Percentiles rank a stretch among this genome's conserved stretches.
phyloP scores from a whole-genome alignment of 2,797 vertebrate species.

The Mionectes olivaceus region DNA sequence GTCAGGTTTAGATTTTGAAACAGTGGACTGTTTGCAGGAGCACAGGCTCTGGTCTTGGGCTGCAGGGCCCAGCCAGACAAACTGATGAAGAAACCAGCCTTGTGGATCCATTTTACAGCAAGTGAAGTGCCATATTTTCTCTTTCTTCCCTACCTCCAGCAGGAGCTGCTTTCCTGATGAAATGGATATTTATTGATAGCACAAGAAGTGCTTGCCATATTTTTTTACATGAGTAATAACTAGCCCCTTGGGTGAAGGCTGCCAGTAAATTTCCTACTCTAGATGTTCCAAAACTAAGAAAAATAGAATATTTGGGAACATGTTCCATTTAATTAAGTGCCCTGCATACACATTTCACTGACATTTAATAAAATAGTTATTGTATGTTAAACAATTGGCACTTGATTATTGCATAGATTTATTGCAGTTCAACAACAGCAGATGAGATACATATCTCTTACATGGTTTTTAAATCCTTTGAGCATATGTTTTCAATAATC shows the following conservation, averaged over 20 bases:
- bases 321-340: constrained; percentile 45
- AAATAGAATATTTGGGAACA: constrained; percentile 43
- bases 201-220: constrained; percentile 25
- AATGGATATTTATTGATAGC: constrained; percentile 48
- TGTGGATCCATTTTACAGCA: not conserved
- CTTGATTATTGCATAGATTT: constrained; percentile 59
- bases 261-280: constrained; percentile 39
- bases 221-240: constrained; percentile 45
- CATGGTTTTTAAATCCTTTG: constrained; percentile 44
- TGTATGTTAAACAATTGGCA: constrained; percentile 64
- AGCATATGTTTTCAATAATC: constrained; percentile 64
- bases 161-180: constrained; percentile 15
- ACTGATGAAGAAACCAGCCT: constrained; percentile 1
- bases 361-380: constrained; percentile 61
- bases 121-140: not conserved
- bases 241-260: constrained; percentile 6
- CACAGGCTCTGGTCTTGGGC: not conserved
- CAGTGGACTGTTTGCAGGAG: not conserved
- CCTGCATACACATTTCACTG: not conserved
- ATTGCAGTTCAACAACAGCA: constrained; percentile 26
- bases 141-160: not conserved
- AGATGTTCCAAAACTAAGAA: constrained; percentile 44
- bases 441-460: constrained; percentile 47
- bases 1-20: not conserved
- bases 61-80: not conserved